Conservation (phyloP, 1,140 invertebrate genomes). For the Saxidomus purpurata region DNA sequence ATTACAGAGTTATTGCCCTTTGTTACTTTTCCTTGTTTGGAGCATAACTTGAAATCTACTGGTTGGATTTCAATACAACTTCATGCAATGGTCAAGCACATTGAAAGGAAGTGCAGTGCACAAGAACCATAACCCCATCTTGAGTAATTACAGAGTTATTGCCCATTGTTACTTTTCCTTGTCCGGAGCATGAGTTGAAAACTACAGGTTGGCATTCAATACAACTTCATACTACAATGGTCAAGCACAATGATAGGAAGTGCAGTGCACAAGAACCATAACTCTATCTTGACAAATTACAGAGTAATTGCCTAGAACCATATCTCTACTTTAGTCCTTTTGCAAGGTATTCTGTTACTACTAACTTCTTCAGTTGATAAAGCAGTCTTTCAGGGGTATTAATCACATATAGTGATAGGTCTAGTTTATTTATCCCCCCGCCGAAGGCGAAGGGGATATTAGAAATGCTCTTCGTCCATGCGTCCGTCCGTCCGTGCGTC, state of each 20-base stretch:
- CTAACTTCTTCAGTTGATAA: not conserved
- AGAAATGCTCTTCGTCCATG: too few relatives aligned
- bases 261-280: not conserved
- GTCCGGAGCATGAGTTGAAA: not conserved
- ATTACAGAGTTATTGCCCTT: not conserved
- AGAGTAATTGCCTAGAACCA: not conserved
- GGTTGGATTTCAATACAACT: not conserved
- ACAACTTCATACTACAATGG: not conserved
- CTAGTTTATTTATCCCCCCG: not conserved
- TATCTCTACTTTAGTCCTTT: not conserved
- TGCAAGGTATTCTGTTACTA: not conserved
- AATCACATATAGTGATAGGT: not conserved
- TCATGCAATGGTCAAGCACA: not conserved
- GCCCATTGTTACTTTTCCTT: not conserved
- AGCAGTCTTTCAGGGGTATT: not conserved
- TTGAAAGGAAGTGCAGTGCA: not conserved
- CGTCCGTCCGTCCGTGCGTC: too few relatives aligned
- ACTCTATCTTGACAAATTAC: too few relatives aligned
- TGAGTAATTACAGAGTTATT: not conserved
- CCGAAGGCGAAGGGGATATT: too few relatives aligned
- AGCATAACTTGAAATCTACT: not conserved
- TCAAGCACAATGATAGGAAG: not conserved
- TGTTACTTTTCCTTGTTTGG: not conserved
- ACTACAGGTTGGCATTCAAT: not conserved
- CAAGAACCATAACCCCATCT: not conserved